These are phyloP conservation scores for Orbicella faveolata DNA, from an alignment of 64 coral and sea anemone genomes.

Conservation along the genomic window DNA sequence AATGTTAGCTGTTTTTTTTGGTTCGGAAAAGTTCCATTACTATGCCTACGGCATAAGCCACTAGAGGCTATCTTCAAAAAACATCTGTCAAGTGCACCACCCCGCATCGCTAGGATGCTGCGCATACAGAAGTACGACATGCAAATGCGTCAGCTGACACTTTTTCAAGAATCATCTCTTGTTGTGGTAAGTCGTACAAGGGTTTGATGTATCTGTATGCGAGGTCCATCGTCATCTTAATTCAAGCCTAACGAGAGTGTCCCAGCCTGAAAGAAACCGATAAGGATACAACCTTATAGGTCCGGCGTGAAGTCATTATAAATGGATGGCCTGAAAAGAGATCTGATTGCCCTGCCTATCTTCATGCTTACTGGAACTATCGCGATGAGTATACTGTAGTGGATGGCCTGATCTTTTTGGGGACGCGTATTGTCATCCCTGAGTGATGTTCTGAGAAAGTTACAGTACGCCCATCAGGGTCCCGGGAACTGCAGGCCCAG, in stretches of 20 bases:
- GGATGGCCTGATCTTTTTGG: constrained; percentile 24
- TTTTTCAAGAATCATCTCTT: constrained; percentile 46
- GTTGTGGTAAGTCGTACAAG: constrained; percentile 12
- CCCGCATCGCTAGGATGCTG: constrained; percentile 39
- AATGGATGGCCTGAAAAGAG: constrained; percentile 57
- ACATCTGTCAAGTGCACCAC: constrained; percentile 44
- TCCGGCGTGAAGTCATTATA: background rate
- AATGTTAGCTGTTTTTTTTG: constrained; percentile 41
- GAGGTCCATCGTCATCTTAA: constrained; percentile 50
- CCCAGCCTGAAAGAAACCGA: constrained; percentile 22
- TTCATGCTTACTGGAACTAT: constrained; percentile 49
- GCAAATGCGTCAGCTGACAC: constrained; percentile 28
- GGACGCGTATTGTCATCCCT: constrained; percentile 38
- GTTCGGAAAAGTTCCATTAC: constrained; percentile 56
- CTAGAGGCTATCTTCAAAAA: constrained; percentile 49
- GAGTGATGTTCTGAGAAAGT: constrained; percentile 35
- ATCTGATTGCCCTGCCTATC: constrained; percentile 10
- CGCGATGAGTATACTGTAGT: background rate
- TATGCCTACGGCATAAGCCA: constrained; percentile 59
- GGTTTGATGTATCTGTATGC: constrained; percentile 28
- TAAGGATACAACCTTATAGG: constrained; percentile 22
- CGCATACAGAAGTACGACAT: constrained; percentile 48
- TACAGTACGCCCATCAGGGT: constrained; percentile 36
- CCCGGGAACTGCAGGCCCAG: constrained; percentile 55
- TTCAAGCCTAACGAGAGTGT: constrained; percentile 31